Evolutionary conservation across 2,888 invertebrate species (phyloP), one percentile per base, ranked within the genome.

Genomic region (Boloria euphrosyne): DNA sequence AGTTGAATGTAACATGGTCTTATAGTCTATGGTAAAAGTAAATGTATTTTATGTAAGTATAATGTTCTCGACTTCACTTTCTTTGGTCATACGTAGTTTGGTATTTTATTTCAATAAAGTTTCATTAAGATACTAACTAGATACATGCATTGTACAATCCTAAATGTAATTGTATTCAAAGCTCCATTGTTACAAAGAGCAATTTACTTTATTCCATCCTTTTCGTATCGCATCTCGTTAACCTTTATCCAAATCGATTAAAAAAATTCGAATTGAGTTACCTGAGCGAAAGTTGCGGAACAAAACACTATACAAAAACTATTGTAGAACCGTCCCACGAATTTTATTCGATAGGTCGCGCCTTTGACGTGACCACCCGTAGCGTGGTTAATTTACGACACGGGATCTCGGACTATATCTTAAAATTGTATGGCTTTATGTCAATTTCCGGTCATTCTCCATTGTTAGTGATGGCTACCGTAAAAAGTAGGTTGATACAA

Each of bases 301-400:
- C 46, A 46, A 46, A 46, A 27, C 7, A 1, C 44, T 46, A 46
- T 46, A 46, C 7, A 3, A 16, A 13, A 22, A 22, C 57, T 57
- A 57, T 46, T 57, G 44, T 57, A 13, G 22, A 46, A 22, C 44
- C 46, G 22, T 22, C 57, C 57, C 27, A 57, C 57, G 57, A 31
- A 65, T 27, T 44, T 62, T 59, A 65, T 66, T 49, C 27, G 13
- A 54, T 62, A 66, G 68, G 66, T 67, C 63, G 54, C 70, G 77
- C 31, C 31, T 46, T 46, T 78, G 71, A 73, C 67, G 67, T 68
- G 78, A 69, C 77, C 78, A 80, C 80, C 82, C 83, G 81, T 72
- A 43, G 75, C 58, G 76, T 66, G 52, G 65, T 66, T 55, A 69
- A 72, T 70, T 71, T 69, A 71, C 66, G 65, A 69, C 66, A 46